These are phyloP conservation scores for Druon quercuslanigerum DNA, from an alignment of 1,140 invertebrate genomes.

Conservation along the genomic window DNA sequence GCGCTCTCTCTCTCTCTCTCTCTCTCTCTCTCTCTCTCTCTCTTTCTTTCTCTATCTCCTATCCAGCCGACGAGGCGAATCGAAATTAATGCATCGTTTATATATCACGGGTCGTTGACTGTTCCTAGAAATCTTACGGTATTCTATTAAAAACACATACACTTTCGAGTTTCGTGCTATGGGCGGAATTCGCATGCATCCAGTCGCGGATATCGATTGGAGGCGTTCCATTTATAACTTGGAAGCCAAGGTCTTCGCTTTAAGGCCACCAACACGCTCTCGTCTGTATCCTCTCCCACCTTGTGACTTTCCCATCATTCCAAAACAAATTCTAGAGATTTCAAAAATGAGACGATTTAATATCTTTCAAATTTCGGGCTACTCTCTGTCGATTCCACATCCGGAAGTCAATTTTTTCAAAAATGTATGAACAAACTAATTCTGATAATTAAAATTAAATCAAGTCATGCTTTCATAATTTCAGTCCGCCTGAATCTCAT, in stretches of 20 bases:
- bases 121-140: slow-evolving; percentile 50
- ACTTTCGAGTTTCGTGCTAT: slow-evolving; percentile 23
- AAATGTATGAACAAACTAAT: too few species aligned
- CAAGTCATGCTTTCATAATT: too few species aligned
- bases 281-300: background rate
- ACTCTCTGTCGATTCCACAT: too few species aligned
- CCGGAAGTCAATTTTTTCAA: too few species aligned
- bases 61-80: slow-evolving; percentile 44
- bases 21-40: slow-evolving; percentile 39
- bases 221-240: slow-evolving; percentile 52
- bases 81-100: slow-evolving; percentile 53
- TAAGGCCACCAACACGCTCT: slow-evolving; percentile 40
- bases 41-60: slow-evolving; percentile 42
- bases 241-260: slow-evolving; percentile 49
- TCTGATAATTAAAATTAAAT: too few species aligned
- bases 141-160: slow-evolving; percentile 22
- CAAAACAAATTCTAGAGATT: too few species aligned
- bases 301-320: background rate
- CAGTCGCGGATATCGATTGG: slow-evolving; percentile 49
- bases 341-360: too few species aligned
- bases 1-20: slow-evolving; percentile 38
- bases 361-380: too few species aligned
- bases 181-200: slow-evolving; percentile 24
- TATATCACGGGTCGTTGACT: slow-evolving; percentile 51
- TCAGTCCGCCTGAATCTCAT: too few species aligned